These are phyloP conservation scores for Drosophila albomicans DNA, from an alignment of 1,140 invertebrate genomes.

Conservation along the genomic window DNA sequence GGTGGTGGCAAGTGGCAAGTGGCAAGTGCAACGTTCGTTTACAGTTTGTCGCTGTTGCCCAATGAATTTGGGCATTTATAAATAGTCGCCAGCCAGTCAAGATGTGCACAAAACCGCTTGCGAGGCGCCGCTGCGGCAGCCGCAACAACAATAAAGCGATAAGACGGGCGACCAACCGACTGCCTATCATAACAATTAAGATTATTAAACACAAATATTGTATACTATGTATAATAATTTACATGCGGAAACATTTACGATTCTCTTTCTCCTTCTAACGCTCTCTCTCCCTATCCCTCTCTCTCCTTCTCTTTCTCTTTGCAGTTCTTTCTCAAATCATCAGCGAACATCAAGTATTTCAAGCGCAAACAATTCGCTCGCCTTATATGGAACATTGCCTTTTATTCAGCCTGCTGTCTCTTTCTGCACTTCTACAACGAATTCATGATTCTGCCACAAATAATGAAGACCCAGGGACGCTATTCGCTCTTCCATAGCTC, in stretches of 20 bases:
- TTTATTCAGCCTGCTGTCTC: constrained; percentile 74
- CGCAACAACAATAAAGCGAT: constrained; percentile 10
- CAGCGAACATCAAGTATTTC: constrained; percentile 78
- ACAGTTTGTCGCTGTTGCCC: constrained; percentile 50
- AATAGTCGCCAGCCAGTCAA: constrained; percentile 60
- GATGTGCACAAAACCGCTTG: neutral
- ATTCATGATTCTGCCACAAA: constrained; percentile 79
- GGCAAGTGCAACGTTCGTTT: constrained; percentile 21
- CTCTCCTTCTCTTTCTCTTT: neutral
- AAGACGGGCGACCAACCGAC: neutral
- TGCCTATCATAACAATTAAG: constrained; percentile 4
- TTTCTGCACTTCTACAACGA: constrained; percentile 82
- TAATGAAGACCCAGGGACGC: constrained; percentile 77
- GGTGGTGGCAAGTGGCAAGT: neutral
- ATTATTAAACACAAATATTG: neutral
- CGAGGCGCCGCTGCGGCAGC: constrained; percentile 1
- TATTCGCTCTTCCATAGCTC: constrained; percentile 80
- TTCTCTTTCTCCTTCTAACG: neutral
- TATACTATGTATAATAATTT: constrained; percentile 1
- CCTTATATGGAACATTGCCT: constrained; percentile 81
- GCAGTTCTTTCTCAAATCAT: constrained; percentile 77
- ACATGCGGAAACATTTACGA: neutral
- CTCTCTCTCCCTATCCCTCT: neutral
- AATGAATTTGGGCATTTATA: constrained; percentile 61
- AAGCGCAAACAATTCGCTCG: constrained; percentile 80